These are phyloP conservation scores for Echinometra lucunter DNA, from an alignment of 53 echinoderm and acorn worm species.

Conservation along the genomic window DNA sequence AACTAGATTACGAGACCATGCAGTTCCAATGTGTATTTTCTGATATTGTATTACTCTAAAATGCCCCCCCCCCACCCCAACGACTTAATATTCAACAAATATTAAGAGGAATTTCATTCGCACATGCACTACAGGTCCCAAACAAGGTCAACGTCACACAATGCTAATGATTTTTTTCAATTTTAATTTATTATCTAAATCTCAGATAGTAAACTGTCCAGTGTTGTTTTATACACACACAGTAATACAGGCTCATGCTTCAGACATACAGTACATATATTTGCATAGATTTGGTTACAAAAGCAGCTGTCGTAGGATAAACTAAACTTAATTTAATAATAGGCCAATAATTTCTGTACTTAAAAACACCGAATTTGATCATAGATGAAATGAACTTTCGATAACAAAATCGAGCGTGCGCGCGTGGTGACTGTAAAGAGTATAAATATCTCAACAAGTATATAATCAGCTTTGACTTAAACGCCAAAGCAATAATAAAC, in stretches of 20 bases:
- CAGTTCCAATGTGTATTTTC: too few relatives aligned
- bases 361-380: background rate
- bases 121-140: too few relatives aligned
- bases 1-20: too few relatives aligned
- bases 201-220: background rate
- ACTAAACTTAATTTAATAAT: background rate
- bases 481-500: background rate
- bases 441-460: background rate
- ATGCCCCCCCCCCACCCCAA: too few relatives aligned
- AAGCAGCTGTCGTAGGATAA: background rate
- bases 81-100: too few relatives aligned
- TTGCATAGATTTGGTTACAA: background rate
- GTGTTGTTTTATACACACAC: background rate
- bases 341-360: background rate
- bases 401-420: background rate
- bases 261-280: background rate
- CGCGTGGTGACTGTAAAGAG: background rate
- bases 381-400: background rate
- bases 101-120: too few relatives aligned
- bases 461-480: background rate
- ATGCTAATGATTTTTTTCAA: too few relatives aligned
- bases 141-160: too few relatives aligned
- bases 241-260: background rate
- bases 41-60: too few relatives aligned
- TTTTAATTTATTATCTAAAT: background rate